phyloP scores from a whole-genome alignment of 1,140 invertebrate genomes.

The Drosophila tristis region DNA sequence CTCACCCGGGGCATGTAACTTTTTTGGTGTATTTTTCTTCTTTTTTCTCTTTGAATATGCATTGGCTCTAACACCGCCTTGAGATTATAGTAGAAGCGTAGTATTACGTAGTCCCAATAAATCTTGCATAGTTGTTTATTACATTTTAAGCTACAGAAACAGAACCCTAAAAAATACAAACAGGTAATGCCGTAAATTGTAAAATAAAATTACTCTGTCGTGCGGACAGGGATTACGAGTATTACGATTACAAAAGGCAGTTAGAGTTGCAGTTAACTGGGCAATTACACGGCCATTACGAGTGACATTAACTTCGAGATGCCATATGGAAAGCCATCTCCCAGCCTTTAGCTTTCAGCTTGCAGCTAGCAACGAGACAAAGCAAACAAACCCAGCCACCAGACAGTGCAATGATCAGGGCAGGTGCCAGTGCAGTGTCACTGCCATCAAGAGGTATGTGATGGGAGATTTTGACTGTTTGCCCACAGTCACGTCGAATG shows the following conservation, averaged over 20 bases:
- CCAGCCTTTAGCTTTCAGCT: neutral
- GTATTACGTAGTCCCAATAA: no score
- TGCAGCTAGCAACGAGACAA: slow-evolving; percentile 40
- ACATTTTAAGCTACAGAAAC: neutral
- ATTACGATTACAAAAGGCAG: slow-evolving; percentile 51
- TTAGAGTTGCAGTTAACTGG: slow-evolving; percentile 43
- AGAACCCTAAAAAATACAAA: slow-evolving; percentile 10
- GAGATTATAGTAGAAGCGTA: no score
- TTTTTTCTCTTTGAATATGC: neutral
- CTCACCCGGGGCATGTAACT: slow-evolving; percentile 93
- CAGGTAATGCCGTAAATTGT: slow-evolving; percentile 25
- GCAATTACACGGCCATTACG: slow-evolving; percentile 56
- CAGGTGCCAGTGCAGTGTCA: neutral
- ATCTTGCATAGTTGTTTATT: slow-evolving; percentile 28
- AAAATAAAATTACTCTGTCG: slow-evolving; percentile 63
- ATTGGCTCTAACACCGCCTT: neutral
- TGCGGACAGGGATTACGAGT: slow-evolving; percentile 31
- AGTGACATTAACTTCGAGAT: slow-evolving; percentile 47
- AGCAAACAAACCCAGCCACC: slow-evolving; percentile 6
- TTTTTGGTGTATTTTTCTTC: slow-evolving; percentile 80
- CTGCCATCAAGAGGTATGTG: slow-evolving; percentile 6
- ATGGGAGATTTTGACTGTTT: slow-evolving; percentile 42
- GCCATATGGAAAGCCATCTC: neutral
- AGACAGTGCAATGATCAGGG: slow-evolving; percentile 12
- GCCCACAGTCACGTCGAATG: slow-evolving; percentile 32